A percentile compares a stretch with the other conserved stretches of the same genome.
Evolutionary conservation across 1,140 invertebrate species (phyloP).

Genomic region (Hestina assimilis): DNA sequence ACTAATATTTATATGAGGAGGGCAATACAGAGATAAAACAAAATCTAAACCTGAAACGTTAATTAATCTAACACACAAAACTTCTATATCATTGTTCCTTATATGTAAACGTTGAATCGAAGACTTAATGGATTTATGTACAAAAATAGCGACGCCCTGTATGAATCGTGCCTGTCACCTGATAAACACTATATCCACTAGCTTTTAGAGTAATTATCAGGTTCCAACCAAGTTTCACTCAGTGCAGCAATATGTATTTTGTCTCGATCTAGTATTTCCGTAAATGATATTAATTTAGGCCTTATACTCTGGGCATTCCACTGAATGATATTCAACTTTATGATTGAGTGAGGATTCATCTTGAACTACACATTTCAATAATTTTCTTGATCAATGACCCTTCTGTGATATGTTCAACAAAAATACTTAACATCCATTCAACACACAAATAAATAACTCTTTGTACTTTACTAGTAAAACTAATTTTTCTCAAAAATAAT

Average conservation of each 20-base stretch:
- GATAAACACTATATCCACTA: constrained; percentile 26
- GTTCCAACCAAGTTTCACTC: too few species aligned
- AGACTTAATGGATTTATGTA: constrained; percentile 25
- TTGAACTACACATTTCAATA: too few species aligned
- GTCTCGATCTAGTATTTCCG: too few species aligned
- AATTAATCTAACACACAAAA: background rate
- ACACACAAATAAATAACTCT: background rate
- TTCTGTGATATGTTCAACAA: background rate
- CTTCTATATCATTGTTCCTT: constrained; percentile 5
- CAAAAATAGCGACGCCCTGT: constrained; percentile 30
- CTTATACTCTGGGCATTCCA: too few species aligned
- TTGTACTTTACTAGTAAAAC: background rate
- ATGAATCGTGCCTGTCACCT: constrained; percentile 31
- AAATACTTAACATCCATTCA: background rate
- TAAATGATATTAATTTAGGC: too few species aligned
- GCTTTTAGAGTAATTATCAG: constrained; percentile 12
- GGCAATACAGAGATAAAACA: constrained; percentile 6
- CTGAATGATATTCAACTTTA: too few species aligned
- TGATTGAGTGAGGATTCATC: too few species aligned
- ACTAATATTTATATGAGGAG: constrained; percentile 3
- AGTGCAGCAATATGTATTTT: too few species aligned
- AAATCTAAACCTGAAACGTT: constrained; percentile 1
- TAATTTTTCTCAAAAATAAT: background rate
- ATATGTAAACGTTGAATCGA: background rate
- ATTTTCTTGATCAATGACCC: too few species aligned